Evolutionary conservation across 2,888 invertebrate species (phyloP).

Genomic region (Drosophila merina): DNA sequence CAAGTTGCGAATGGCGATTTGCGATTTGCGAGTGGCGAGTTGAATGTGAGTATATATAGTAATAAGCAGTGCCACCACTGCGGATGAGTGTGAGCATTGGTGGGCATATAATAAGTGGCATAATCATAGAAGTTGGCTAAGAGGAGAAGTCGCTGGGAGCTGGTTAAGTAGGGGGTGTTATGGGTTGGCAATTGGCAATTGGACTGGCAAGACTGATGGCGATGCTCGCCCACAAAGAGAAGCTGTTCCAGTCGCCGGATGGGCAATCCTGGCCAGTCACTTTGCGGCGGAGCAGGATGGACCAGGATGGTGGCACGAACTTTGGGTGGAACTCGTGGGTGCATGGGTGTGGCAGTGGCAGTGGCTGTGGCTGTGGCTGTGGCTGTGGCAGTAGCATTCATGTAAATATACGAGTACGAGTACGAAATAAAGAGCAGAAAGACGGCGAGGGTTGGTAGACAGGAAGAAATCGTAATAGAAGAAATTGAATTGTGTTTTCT

Average conservation of each 20-base stretch:
- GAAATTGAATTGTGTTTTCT: conserved; percentile 74
- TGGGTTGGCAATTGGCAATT: no score
- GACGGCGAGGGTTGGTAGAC: conserved; percentile 44
- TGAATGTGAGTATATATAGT: conserved; percentile 27
- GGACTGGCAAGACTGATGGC: no score
- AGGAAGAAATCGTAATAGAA: conserved; percentile 71
- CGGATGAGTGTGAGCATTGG: conserved; percentile 19
- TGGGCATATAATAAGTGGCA: conserved; percentile 19
- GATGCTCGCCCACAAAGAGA: background rate
- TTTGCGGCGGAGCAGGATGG: conserved; percentile 29
- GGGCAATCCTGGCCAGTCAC: conserved; percentile 7
- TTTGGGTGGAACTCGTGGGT: no score
- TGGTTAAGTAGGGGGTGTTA: conserved; percentile 4
- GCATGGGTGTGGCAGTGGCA: conserved; percentile 4
- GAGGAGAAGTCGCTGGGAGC: conserved; percentile 47
- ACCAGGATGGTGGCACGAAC: conserved; percentile 18
- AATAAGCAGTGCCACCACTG: conserved; percentile 17
- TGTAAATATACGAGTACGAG: conserved; percentile 38
- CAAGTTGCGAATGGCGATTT: conserved; percentile 16
- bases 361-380: conserved; percentile 12
- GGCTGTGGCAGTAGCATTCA: conserved; percentile 55
- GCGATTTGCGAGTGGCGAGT: conserved; percentile 10
- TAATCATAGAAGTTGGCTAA: conserved; percentile 54
- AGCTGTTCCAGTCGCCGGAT: background rate
- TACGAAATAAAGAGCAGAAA: conserved; percentile 40